Evolutionary conservation across 2,113 vertebrate genomes (phyloP), one percentile per base, ranked within the genome.

Genomic region (Erinaceus europaeus): DNA sequence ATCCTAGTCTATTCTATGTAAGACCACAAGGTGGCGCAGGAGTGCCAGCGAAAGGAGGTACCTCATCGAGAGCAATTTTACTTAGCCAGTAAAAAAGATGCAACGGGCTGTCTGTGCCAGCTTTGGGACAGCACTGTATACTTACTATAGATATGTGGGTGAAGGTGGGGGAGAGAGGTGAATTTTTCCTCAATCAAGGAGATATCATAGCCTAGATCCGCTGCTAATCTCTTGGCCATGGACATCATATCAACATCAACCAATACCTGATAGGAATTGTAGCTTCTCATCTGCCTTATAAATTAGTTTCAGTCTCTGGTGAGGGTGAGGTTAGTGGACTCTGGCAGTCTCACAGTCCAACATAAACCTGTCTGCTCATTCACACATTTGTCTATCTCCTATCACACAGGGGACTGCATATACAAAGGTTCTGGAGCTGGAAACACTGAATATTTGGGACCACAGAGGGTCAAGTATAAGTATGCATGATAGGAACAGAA

Each of bases 1-100:
- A 80, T 65, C 8, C 15, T 57, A 34, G 21, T 34, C n/a, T 42
- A 59, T 89, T 79, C 76, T 38, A 68, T 1, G 0, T 44, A 5
- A 73, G n/a, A 55, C 91, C 95, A 85, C 85, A 20, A 92, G 88
- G 93, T 72, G 93, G 91, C 90, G 75, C 4, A 88, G 82, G 34
- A 36, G 44, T 87, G 55, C 46, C 23, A 36, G 71, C 20, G 50
- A 89, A 77, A 59, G 11, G 64, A 0, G 1, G 34, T 84, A 77
- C 15, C 61, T 53, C 2, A 4, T 20, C 57, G 23, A 18, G 9
- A 27, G 27, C 27, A 8, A 27, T 57, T 88, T 36, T 84, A 55
- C 25, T n/a, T 27, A 11, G n/a, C 34, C 27, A 29, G 29, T 6
- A 11, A 10, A 21, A 29, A 27, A 5, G 32, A 13, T 23, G 69